phyloP scores from a whole-genome alignment of 1,140 invertebrate species.

The Lepidurus arcticus region DNA sequence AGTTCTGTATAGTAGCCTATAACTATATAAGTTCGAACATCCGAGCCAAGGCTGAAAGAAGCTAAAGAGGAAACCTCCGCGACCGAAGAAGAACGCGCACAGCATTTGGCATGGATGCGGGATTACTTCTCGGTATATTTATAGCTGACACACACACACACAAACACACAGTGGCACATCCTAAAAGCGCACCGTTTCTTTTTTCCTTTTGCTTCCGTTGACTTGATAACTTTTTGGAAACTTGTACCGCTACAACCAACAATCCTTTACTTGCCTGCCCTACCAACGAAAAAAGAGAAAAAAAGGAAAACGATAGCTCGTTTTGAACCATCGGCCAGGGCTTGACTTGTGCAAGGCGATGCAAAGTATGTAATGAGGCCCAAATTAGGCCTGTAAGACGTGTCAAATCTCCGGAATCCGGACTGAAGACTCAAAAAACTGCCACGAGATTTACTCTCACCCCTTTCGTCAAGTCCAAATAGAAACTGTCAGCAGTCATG shows the following conservation, averaged over 20 bases:
- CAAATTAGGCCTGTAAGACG: constrained; percentile 4
- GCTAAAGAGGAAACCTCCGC: not conserved
- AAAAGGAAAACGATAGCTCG: not conserved
- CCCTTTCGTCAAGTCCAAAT: constrained; percentile 9
- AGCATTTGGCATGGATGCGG: constrained; percentile 7
- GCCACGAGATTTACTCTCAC: not conserved
- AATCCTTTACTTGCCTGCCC: not conserved
- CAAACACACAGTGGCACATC: not conserved
- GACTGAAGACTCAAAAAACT: not conserved
- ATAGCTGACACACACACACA: constrained; percentile 2
- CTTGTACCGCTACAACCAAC: not conserved
- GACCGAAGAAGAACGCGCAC: not conserved
- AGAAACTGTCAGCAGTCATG: not conserved
- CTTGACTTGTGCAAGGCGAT: not conserved
- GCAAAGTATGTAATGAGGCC: constrained; percentile 10
- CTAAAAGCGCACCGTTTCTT: not conserved
- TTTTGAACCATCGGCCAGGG: not conserved
- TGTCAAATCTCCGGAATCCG: constrained; percentile 2
- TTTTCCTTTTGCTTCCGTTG: not conserved
- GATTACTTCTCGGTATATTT: constrained; percentile 15
- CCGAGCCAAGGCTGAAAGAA: not conserved
- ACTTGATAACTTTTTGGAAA: not conserved
- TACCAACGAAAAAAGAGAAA: not conserved
- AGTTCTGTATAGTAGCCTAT: not conserved
- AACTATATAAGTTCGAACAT: not conserved